Evolutionary conservation across 2,888 invertebrate species (phyloP), one percentile per base, ranked within the genome.

Genomic region (Heteromurus nitidus): DNA sequence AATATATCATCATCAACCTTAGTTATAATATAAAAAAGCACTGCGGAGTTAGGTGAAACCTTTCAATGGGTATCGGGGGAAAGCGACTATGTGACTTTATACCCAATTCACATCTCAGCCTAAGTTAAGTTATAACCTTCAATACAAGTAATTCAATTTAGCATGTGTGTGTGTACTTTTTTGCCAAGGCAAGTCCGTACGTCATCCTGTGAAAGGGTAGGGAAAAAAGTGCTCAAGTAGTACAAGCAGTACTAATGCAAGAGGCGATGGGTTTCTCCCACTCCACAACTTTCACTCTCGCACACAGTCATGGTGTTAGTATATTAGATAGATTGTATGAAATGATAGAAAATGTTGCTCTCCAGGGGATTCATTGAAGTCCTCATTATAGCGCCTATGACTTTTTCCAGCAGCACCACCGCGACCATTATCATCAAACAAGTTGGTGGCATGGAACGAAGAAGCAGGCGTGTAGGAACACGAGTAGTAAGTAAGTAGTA

Each of bases 261-360:
- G 47, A 16, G n/a, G 7, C 47, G 47, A 16, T n/a, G n/a, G n/a
- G n/a, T n/a, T n/a, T n/a, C n/a, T n/a, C n/a, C n/a, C n/a, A n/a
- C n/a, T n/a, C n/a, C n/a, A n/a, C n/a, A n/a, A n/a, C n/a, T n/a
- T n/a, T n/a, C n/a, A n/a, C n/a, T n/a, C n/a, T n/a, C n/a, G 47
- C 3, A 16, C 47, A n/a, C 47, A 5, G 47, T 47, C n/a, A 47
- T 13, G n/a, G 3, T 16, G 47, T 16, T 47, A n/a, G n/a, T n/a
- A 16, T 47, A 47, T 47, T 47, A 47, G 47, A 47, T 47, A 47
- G 47, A 47, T 47, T 47, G n/a, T 60, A 67, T 26, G 75, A 60
- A 50, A 62, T 69, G 76, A 69, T 69, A 77, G 77, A 77, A 77
- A 77, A 69, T 69, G 77, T 69, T 47, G 62, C 77, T 77, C 77